A percentile compares a stretch with the other conserved stretches of the same genome.
These are phyloP conservation scores for Hermetia illucens DNA, from an alignment of 1,140 invertebrate genomes.

Conservation along the genomic window DNA sequence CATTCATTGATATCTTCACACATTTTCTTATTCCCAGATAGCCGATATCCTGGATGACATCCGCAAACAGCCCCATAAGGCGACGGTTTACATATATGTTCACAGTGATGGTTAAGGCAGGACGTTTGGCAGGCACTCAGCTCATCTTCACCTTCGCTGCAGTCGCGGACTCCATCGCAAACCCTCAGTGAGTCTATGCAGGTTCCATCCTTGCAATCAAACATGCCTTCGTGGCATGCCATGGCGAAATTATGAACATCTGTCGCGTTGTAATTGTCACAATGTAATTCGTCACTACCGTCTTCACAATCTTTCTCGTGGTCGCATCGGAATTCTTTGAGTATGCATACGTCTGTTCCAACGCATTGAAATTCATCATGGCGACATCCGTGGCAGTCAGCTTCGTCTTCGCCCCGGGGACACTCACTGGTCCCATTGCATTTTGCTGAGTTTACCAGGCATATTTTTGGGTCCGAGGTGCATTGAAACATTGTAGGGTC, in stretches of 20 bases:
- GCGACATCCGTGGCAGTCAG: slow-evolving; percentile 33
- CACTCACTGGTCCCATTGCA: slow-evolving; percentile 61
- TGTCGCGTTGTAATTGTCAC: slow-evolving; percentile 29
- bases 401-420: slow-evolving; percentile 48
- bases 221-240: slow-evolving; percentile 16
- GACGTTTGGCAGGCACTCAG: slow-evolving; percentile 16
- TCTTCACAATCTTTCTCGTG: slow-evolving; percentile 47
- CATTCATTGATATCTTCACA: slow-evolving; percentile 61
- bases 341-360: slow-evolving; percentile 35
- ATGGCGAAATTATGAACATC: slow-evolving; percentile 1
- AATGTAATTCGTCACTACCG: slow-evolving; percentile 42
- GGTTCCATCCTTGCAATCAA: slow-evolving; percentile 32
- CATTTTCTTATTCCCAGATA: slow-evolving; percentile 33
- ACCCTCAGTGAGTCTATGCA: slow-evolving; percentile 39
- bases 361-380: slow-evolving; percentile 40
- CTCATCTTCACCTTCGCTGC: slow-evolving; percentile 29
- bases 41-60: slow-evolving; percentile 59
- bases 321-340: slow-evolving; percentile 50
- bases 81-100: slow-evolving; percentile 32
- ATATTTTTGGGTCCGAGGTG: slow-evolving; percentile 37
- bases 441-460: slow-evolving; percentile 26
- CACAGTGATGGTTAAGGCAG: slow-evolving; percentile 19
- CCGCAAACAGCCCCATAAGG: slow-evolving; percentile 42
- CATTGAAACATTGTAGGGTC: slow-evolving; percentile 36
- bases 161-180: slow-evolving; percentile 50